Evolutionary conservation across 2,113 vertebrate genomes (phyloP).

Genomic region (Alces alces): DNA sequence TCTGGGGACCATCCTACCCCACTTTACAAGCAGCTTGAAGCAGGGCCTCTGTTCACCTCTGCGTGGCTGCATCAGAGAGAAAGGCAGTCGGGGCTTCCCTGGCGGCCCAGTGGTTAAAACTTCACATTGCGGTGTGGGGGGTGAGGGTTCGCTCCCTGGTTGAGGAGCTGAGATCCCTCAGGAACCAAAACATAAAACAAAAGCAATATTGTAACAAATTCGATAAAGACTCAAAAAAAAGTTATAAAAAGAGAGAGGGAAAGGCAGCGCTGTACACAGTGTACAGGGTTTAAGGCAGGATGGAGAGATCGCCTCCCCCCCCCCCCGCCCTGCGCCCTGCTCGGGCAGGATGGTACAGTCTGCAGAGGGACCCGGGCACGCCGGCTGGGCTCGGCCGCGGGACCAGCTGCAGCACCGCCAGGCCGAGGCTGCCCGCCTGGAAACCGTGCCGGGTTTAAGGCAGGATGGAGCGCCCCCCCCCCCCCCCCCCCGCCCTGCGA

Average conservation of each 20-base stretch:
- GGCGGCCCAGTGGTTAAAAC: background rate
- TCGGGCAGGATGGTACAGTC: no score
- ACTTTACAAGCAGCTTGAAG: background rate
- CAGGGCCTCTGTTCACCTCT: background rate
- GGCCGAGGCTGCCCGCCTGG: no score
- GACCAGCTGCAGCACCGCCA: no score
- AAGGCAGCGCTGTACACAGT: fast-evolving
- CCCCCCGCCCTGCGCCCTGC: no score
- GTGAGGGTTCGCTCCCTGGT: background rate
- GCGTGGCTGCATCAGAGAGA: background rate
- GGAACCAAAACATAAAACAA: background rate
- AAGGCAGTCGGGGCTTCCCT: background rate
- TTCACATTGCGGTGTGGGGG: background rate
- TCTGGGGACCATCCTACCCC: background rate
- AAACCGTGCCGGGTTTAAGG: background rate
- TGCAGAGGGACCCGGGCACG: no score
- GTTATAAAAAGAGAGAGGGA: background rate
- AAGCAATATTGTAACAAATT: background rate
- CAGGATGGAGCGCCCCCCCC: no score
- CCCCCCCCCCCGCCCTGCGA: no score
- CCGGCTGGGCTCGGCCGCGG: no score
- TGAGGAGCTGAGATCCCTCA: background rate
- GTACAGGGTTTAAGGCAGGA: background rate
- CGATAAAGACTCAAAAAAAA: background rate
- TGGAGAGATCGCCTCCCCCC: background rate